phyloP scores from a whole-genome alignment of 1,140 invertebrate genomes.

The Caenorhabditis brenneri region DNA sequence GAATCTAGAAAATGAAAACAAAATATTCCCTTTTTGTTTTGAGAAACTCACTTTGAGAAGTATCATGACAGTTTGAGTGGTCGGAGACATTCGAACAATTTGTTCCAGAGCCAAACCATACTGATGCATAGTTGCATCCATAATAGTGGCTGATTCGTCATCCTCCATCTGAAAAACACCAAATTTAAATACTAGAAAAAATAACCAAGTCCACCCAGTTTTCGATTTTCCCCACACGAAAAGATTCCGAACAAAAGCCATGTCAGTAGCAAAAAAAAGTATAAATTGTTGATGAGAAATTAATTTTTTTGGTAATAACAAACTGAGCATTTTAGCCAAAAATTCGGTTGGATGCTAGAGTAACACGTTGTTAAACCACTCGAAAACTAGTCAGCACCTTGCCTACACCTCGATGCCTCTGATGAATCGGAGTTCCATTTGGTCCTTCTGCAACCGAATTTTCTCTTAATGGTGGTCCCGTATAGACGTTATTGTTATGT shows the following conservation, averaged over 20 bases:
- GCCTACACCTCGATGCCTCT: slow-evolving; percentile 2
- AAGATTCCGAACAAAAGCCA: slow-evolving; percentile 28
- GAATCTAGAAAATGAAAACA: slow-evolving; percentile 61
- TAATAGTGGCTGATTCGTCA: slow-evolving; percentile 68
- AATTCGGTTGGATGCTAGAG: background rate
- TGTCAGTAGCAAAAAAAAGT: slow-evolving; percentile 35
- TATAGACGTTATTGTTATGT: background rate
- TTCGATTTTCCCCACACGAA: no score
- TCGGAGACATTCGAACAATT: slow-evolving; percentile 62
- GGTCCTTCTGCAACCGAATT: slow-evolving; percentile 5
- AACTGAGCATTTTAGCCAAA: background rate
- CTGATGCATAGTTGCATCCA: slow-evolving; percentile 68
- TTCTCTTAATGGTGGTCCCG: background rate
- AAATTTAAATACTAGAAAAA: slow-evolving; percentile 30
- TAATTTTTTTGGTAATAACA: background rate
- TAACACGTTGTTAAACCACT: background rate
- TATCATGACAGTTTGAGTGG: slow-evolving; percentile 61
- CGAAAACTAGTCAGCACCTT: background rate
- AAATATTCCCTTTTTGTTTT: no score
- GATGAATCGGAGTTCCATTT: slow-evolving; percentile 25
- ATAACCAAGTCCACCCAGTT: background rate
- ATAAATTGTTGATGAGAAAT: background rate
- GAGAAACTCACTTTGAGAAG: slow-evolving; percentile 67
- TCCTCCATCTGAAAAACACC: slow-evolving; percentile 66
- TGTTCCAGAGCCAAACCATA: slow-evolving; percentile 63